These are phyloP conservation scores for Ochropleura plecta DNA, from an alignment of 2,888 invertebrate genomes.

Conservation along the genomic window DNA sequence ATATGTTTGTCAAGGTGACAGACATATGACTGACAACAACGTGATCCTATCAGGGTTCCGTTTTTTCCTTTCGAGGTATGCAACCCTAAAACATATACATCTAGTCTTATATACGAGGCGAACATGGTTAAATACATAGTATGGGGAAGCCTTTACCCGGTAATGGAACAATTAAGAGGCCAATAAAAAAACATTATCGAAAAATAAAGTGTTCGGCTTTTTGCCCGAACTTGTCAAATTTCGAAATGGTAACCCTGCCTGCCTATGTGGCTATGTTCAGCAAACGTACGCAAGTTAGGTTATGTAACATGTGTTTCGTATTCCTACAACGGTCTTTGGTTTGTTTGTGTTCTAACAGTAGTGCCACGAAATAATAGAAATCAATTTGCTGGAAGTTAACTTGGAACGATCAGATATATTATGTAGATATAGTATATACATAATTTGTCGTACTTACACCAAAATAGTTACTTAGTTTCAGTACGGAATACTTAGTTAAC, in stretches of 20 bases:
- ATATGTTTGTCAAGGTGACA: no score
- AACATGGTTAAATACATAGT: no score
- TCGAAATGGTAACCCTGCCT: not conserved
- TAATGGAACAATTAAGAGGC: no score
- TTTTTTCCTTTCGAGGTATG: no score
- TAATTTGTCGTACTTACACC: not conserved
- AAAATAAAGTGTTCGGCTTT: not conserved
- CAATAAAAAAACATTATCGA: not conserved
- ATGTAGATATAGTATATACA: not conserved
- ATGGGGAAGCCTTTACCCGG: no score
- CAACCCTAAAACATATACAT: no score
- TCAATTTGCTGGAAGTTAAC: constrained; percentile 36
- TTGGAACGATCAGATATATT: not conserved
- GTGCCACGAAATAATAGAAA: constrained; percentile 18
- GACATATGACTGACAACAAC: no score
- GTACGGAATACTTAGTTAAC: no score
- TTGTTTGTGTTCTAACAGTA: constrained; percentile 29
- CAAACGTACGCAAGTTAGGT: constrained; percentile 18
- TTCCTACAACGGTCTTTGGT: constrained; percentile 37
- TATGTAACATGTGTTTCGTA: constrained; percentile 40
- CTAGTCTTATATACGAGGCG: no score
- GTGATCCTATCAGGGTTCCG: no score
- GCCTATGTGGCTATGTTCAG: not conserved
- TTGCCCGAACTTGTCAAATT: not conserved
- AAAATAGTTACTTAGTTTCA: not conserved